phyloP scores from a whole-genome alignment of 2,113 vertebrate species.

The Otolemur garnettii region DNA sequence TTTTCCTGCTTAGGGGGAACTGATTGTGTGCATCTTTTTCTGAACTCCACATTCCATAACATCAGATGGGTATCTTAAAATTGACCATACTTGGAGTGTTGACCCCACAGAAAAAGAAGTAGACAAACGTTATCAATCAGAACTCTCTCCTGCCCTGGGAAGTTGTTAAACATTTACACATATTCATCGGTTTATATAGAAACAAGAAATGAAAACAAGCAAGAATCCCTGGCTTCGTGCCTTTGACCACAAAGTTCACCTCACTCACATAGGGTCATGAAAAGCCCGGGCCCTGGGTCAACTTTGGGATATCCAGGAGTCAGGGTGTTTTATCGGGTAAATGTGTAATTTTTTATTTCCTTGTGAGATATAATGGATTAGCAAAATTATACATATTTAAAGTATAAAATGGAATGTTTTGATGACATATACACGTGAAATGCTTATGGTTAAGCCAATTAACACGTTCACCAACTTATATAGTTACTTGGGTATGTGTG shows the following conservation, averaged over 20 bases:
- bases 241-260: slow-evolving; percentile 50
- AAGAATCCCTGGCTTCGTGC: background rate
- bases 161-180: slow-evolving; percentile 20
- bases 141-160: background rate
- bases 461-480: background rate
- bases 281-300: background rate
- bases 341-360: slow-evolving; percentile 17
- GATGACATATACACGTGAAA: background rate
- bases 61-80: background rate
- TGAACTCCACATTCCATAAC: background rate
- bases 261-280: slow-evolving; percentile 27
- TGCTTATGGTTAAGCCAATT: background rate
- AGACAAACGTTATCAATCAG: background rate
- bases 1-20: background rate
- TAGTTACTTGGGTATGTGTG: background rate
- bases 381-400: background rate
- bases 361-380: background rate
- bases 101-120: background rate
- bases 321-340: slow-evolving; percentile 35
- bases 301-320: slow-evolving; percentile 43
- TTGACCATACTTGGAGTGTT: background rate
- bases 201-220: slow-evolving; percentile 51
- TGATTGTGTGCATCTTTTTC: background rate
- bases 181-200: background rate
- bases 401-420: background rate